A percentile compares a stretch with the other conserved stretches of the same genome.
Conservation (phyloP, 2,888 invertebrate genomes). For the Napeogenes sylphis region DNA sequence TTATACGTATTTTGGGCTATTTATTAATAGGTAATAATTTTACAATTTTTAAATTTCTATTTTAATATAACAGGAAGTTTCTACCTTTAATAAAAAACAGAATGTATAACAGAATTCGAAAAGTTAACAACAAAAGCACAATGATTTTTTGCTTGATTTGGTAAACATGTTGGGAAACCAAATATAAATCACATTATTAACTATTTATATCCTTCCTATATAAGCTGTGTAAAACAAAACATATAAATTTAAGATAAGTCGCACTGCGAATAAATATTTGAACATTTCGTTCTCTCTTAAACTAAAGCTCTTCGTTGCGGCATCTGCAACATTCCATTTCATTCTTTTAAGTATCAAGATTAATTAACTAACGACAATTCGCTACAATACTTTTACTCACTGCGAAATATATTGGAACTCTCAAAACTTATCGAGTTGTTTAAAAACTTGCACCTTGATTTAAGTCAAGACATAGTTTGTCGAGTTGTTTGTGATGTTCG, state of each 20-base stretch:
- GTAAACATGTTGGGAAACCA: too few relatives aligned
- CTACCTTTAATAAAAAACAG: too few relatives aligned
- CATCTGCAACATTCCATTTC: slow-evolving; percentile 5
- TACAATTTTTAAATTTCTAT: too few relatives aligned
- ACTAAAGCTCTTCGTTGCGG: background rate
- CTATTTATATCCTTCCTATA: background rate
- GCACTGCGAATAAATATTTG: slow-evolving; percentile 3
- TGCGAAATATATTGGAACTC: slow-evolving; percentile 19
- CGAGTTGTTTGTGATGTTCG: background rate
- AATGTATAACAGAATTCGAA: too few relatives aligned
- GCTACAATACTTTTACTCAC: slow-evolving; percentile 20
- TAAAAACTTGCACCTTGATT: slow-evolving; percentile 20
- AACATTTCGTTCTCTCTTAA: background rate
- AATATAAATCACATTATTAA: too few relatives aligned
- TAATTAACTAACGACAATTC: slow-evolving; percentile 20
- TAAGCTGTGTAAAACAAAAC: background rate
- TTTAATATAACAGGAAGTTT: too few relatives aligned
- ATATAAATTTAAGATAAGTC: background rate
- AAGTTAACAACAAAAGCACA: too few relatives aligned
- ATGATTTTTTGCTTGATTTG: too few relatives aligned
- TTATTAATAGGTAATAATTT: too few relatives aligned
- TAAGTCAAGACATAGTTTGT: slow-evolving; percentile 24
- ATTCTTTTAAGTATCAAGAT: slow-evolving; percentile 10
- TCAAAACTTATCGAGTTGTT: slow-evolving; percentile 24
- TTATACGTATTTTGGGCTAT: too few relatives aligned